Percentiles rank a stretch among this genome's conserved stretches.
These are phyloP conservation scores for Heteromurus nitidus DNA, from an alignment of 2,888 invertebrate genomes.

Conservation along the genomic window DNA sequence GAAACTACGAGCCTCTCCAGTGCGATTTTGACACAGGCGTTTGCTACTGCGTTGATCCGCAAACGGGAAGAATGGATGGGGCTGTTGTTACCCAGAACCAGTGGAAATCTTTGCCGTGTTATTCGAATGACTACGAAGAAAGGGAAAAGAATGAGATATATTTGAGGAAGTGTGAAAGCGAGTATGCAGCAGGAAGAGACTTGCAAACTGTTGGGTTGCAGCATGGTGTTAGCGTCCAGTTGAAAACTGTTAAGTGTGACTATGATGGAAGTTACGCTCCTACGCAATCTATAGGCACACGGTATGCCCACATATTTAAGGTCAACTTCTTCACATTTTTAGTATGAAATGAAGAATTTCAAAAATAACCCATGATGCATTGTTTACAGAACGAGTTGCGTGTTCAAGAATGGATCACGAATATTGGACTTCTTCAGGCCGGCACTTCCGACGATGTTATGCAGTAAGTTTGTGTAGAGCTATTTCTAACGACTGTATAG, in stretches of 20 bases:
- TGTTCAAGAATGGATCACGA: conserved; percentile 79
- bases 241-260: conserved; percentile 79
- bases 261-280: conserved; percentile 82
- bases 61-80: conserved; percentile 79
- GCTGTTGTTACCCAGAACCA: conserved; percentile 78
- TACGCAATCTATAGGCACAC: conserved; percentile 35
- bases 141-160: conserved; percentile 79
- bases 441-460: conserved; percentile 76
- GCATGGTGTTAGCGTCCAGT: conserved; percentile 80
- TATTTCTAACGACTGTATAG: not conserved
- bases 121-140: conserved; percentile 76
- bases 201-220: conserved; percentile 78
- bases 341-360: conserved; percentile 17
- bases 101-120: conserved; percentile 80
- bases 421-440: conserved; percentile 78
- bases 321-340: too few species aligned
- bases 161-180: conserved; percentile 82
- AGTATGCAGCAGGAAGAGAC: conserved; percentile 78
- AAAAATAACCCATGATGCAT: too few species aligned
- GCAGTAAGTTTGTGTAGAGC: conserved; percentile 78
- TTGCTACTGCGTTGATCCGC: conserved; percentile 83
- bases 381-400: conserved; percentile 79
- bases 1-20: conserved; percentile 83
- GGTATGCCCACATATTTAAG: conserved; percentile 34
- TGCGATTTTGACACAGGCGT: conserved; percentile 79